Conservation (phyloP, 1,140 invertebrate genomes). For the Drosophila ficusphila region DNA sequence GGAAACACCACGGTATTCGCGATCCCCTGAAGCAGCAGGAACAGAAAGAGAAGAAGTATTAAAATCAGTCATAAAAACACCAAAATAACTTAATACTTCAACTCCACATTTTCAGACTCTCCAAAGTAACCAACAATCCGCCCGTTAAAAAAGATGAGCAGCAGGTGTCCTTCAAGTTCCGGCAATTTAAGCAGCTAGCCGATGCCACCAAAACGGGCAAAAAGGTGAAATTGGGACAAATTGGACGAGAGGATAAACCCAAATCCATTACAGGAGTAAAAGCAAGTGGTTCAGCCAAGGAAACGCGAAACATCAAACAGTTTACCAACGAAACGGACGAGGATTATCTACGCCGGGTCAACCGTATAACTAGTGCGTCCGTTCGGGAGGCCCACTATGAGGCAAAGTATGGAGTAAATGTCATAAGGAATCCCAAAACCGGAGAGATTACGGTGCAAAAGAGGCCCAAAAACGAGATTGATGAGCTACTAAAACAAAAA, state of each 20-base stretch:
- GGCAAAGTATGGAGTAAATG: constrained; percentile 85
- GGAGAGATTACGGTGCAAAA: constrained; percentile 85
- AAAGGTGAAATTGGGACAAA: constrained; percentile 49
- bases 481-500: constrained; percentile 84
- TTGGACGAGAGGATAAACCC: constrained; percentile 66
- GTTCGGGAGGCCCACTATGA: constrained; percentile 86
- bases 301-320: constrained; percentile 74
- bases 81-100: not conserved
- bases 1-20: constrained; percentile 81
- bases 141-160: constrained; percentile 70
- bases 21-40: constrained; percentile 81
- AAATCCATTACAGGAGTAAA: constrained; percentile 29
- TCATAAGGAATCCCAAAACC: constrained; percentile 85
- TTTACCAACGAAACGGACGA: constrained; percentile 83
- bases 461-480: constrained; percentile 84
- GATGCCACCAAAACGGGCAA: constrained; percentile 72
- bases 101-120: constrained; percentile 47
- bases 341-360: constrained; percentile 85
- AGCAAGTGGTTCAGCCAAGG: constrained; percentile 10
- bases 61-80: too few species aligned
- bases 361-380: constrained; percentile 85
- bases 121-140: constrained; percentile 78
- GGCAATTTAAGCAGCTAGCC: constrained; percentile 68
- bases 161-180: constrained; percentile 70
- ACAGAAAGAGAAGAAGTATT: constrained; percentile 67